Base-by-base conservation (phyloP, 2,113 vertebrate species). In the Crypturellus undulatus region DNA sequence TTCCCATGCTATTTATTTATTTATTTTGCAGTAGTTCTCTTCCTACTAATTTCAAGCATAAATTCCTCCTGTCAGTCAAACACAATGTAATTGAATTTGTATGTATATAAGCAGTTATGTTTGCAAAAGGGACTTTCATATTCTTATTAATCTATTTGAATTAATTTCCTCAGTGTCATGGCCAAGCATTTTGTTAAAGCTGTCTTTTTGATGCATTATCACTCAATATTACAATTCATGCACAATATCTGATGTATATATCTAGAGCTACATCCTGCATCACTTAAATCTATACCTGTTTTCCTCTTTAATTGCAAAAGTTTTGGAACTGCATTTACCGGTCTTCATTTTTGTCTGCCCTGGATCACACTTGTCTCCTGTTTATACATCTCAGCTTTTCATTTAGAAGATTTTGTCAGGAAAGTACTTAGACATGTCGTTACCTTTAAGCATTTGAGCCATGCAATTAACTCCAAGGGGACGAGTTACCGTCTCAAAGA, bases 11-110 rank as follows among this genome's bases (percentile, higher is more conserved):
- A 34, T 79, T 75, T 82, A 60, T 79, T 75, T 82, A 60, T 84
- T 80, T 81, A 43, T 15, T 84, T 79, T 71, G 49, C 84, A 59
- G 20, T 42, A 28, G 42, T 63, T 84, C 56, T 82, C 70, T 84
- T 34, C 32, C 60, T 70, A 58, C 40, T 91, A 79, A 79, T 70
- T 88, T 93, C 60, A 69, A 59, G 30, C 38, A 59, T n/a, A 70
- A 40, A 83, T 92, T 89, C 80, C 68, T 89, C 59, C n/a, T 79
- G 49, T 52, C 82, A 60, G 30, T 79, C 85, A 90, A 90, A 71
- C 17, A 38, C 24, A 82, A 84, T 94, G 84, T 51, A 81, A 69
- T 83, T 92, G 52, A 28, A 34, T 93, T 83, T 56, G 25, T 67
- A 34, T 79, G 6, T 32, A 11, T 67, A 30, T 60, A 56, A 85